Conservation (phyloP, 2,113 vertebrate genomes). For the Psilopsiagon aymara region DNA sequence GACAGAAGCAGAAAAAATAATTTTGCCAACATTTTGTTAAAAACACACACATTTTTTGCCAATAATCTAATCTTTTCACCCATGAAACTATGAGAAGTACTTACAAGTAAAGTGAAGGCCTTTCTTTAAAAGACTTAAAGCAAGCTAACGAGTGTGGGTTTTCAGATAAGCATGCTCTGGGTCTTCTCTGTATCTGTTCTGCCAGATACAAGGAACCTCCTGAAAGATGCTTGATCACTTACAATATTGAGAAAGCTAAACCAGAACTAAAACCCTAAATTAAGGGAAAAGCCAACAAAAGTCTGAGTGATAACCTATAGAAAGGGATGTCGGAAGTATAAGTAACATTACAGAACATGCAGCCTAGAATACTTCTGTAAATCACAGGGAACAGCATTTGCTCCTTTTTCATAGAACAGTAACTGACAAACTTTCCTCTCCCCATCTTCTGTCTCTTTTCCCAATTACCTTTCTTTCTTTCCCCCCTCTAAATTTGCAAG, state of each 20-base stretch:
- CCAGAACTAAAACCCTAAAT: not conserved
- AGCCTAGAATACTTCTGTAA: not conserved
- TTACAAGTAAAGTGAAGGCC: not conserved
- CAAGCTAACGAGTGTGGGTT: not conserved
- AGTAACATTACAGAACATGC: not conserved
- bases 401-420: not conserved
- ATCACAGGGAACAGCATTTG: not conserved
- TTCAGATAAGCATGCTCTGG: not conserved
- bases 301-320: not conserved
- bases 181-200: not conserved
- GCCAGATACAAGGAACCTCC: not conserved
- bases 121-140: not conserved
- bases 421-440: not conserved
- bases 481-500: not conserved
- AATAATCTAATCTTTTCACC: not conserved
- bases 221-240: not conserved
- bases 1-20: not conserved
- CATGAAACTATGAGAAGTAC: not conserved
- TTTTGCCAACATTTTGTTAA: not conserved
- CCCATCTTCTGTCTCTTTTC: not conserved
- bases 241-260: not conserved
- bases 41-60: accelerated
- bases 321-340: not conserved
- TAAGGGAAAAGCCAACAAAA: not conserved
- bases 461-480: not conserved